Base-by-base conservation (phyloP, 2,888 invertebrate genomes). In the Orthosia cruda region DNA sequence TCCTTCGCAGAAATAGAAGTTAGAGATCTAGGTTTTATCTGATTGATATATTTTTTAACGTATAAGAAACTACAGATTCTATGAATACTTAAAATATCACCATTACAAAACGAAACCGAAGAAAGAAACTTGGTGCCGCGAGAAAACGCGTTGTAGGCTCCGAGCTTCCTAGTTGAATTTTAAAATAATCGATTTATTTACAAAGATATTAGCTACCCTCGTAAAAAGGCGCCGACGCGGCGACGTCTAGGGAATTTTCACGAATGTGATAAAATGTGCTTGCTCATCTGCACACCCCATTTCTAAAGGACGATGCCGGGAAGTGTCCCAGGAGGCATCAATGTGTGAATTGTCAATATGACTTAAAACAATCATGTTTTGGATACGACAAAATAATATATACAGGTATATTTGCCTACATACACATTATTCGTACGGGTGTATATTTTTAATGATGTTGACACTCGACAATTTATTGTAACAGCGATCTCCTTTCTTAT, bases 201-300 rank as follows among this genome's bases (percentile, higher is more conserved):
- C 70, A 66, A 82, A 80, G 62, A 82, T 82, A 80, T 77, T 66
- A 81, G 40, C 67, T 59, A 81, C 79, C 82, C 65, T 77, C 70
- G 82, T 80, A 72, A 71, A 78, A 72, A 68, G n/a, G 64, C 68
- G 64, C 26, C 50, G 69, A 54, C 62, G 64, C 32, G n/a, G 45
- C 55, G 62, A 50, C 54, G 80, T 26, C 74, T 66, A 18, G 66
- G 71, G 80, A 82, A 84, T 80, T 58, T 61, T 66, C 32, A 18
- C 50, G 58, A 72, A 85, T 83, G 83, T 82, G 86, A 72, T 77
- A 84, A 72, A 84, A 86, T 67, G 74, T 74, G 72, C 68, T 77
- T 71, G 67, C 61, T 84, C 85, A 84, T 79, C 20, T 55, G 54
- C 63, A 65, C 86, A 63, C 74, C 86, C 67, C 59, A 63, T 82